These are phyloP conservation scores for Fragum whitleyi DNA, from an alignment of 2,888 invertebrate species.

Conservation along the genomic window DNA sequence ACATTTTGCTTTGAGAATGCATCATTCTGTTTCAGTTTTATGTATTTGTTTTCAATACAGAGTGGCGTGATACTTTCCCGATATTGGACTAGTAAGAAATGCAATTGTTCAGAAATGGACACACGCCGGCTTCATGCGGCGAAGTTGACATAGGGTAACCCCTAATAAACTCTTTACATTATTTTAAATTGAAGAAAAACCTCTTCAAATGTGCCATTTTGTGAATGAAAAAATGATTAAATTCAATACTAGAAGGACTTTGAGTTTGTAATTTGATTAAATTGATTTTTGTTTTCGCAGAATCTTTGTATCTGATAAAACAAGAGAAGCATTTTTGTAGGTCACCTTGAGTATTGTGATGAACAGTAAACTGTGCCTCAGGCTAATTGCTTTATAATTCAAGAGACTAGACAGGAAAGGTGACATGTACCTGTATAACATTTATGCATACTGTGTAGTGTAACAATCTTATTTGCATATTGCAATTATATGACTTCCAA, in stretches of 20 bases:
- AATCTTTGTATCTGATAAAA: neutral
- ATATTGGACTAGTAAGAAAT: too few species aligned
- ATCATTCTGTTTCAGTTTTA: too few species aligned
- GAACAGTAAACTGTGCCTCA: conserved; percentile 15
- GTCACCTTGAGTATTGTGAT: conserved; percentile 27
- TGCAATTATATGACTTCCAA: neutral
- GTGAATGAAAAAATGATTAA: too few species aligned
- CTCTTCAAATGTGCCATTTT: too few species aligned
- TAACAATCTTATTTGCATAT: neutral
- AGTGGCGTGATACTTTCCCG: too few species aligned
- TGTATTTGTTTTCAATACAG: too few species aligned
- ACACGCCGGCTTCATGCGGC: neutral
- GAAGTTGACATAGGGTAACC: neutral
- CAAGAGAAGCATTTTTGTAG: neutral
- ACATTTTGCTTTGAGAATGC: too few species aligned
- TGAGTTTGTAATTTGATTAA: too few species aligned
- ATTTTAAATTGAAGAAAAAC: too few species aligned
- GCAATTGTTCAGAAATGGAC: neutral
- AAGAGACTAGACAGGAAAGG: conserved; percentile 5
- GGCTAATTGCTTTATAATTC: conserved; percentile 13
- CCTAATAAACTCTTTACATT: too few species aligned
- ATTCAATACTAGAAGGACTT: too few species aligned
- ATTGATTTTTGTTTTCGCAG: neutral
- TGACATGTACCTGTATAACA: conserved; percentile 27
- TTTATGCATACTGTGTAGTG: neutral